Conservation (phyloP, 2,888 invertebrate species). For the Romanomermis culicivorax region DNA sequence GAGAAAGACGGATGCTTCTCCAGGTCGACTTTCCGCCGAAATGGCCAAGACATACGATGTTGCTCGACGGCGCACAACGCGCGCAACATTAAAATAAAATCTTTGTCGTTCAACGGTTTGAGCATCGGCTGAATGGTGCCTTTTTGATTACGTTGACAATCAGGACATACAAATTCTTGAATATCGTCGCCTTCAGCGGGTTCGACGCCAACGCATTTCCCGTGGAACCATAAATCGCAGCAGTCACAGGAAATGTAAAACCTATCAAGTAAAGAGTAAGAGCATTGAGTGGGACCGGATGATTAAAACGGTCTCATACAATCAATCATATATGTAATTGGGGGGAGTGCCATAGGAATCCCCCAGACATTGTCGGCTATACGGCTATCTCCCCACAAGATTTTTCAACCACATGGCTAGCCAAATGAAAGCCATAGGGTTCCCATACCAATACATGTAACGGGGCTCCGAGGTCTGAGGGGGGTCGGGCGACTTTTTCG, state of each 20-base stretch:
- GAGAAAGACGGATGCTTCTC: constrained; percentile 90
- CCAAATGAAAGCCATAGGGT: too few species aligned
- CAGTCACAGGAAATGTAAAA: constrained; percentile 97
- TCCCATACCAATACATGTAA: too few species aligned
- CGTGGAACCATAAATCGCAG: constrained; percentile 75
- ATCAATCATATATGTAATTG: too few species aligned
- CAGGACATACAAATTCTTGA: constrained; percentile 86
- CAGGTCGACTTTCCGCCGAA: constrained; percentile 87
- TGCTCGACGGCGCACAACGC: constrained; percentile 5
- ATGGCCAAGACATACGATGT: constrained; percentile 65
- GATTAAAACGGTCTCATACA: too few species aligned
- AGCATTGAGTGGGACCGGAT: too few species aligned
- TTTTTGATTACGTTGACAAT: constrained; percentile 54
- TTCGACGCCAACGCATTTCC: constrained; percentile 38
- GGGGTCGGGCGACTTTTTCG: too few species aligned
- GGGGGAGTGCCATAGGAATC: too few species aligned
- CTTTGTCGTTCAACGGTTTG: background rate
- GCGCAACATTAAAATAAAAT: background rate
- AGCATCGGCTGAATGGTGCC: background rate
- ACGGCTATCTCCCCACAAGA: too few species aligned
- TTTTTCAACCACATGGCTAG: too few species aligned
- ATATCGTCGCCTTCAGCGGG: constrained; percentile 81
- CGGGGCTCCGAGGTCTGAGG: too few species aligned
- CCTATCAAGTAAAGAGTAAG: constrained; percentile 40
- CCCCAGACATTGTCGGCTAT: too few species aligned